Conservation (phyloP, 2,888 invertebrate genomes). For the Epinotia demarniana region DNA sequence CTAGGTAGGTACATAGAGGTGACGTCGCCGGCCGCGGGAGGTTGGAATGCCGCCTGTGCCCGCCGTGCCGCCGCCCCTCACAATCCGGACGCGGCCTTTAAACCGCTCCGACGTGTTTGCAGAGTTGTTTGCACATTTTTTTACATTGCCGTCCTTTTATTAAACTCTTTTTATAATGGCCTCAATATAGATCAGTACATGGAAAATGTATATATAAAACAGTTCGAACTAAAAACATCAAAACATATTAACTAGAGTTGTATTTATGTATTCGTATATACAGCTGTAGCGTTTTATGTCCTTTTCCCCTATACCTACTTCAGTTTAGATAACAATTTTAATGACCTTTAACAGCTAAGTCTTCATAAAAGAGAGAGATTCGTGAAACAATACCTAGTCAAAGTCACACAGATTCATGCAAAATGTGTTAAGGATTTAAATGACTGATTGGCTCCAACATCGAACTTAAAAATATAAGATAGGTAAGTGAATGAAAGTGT, state of each 20-base stretch:
- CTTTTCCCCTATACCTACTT: not conserved
- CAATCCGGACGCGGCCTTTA: constrained; percentile 83
- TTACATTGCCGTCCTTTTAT: constrained; percentile 81
- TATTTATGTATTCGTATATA: not conserved
- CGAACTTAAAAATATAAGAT: constrained; percentile 69
- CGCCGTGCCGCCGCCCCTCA: constrained; percentile 74
- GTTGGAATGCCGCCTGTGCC: constrained; percentile 78
- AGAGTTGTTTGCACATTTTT: constrained; percentile 84
- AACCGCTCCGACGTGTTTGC: constrained; percentile 84
- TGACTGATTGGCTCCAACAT: constrained; percentile 63
- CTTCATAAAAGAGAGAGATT: constrained; percentile 17
- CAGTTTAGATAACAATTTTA: not conserved
- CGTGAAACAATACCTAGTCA: constrained; percentile 21
- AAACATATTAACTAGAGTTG: not conserved
- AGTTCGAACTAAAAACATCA: not conserved
- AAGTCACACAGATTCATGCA: constrained; percentile 38
- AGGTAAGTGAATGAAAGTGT: constrained; percentile 82
- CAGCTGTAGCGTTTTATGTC: not conserved
- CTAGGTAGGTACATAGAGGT: constrained; percentile 65
- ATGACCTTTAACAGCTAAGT: not conserved
- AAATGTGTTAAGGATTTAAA: constrained; percentile 49
- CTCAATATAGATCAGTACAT: constrained; percentile 50
- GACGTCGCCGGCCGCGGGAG: constrained; percentile 74
- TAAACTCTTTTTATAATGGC: constrained; percentile 65
- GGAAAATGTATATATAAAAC: constrained; percentile 16